phyloP scores from a whole-genome alignment of 2,113 vertebrate species.

The Poicephalus gulielmi region DNA sequence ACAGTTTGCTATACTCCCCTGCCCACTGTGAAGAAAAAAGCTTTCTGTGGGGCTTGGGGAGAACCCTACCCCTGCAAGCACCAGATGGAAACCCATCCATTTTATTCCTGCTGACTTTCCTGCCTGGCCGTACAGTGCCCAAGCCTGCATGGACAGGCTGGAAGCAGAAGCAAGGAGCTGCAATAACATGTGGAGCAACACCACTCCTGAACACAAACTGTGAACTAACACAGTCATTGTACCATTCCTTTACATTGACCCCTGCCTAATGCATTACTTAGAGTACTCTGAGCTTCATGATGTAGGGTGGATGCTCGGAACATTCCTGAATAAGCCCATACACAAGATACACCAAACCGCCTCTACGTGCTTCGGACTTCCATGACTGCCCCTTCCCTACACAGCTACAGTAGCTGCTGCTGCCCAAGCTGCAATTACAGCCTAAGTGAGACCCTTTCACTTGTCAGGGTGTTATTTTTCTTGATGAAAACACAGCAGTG shows the following conservation, averaged over 20 bases:
- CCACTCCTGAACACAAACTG: not conserved
- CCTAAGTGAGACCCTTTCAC: not conserved
- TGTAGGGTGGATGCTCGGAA: not conserved
- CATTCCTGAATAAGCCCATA: not conserved
- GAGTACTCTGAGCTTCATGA: not conserved
- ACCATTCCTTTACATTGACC: not conserved
- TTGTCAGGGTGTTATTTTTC: not conserved
- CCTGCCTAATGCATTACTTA: not conserved
- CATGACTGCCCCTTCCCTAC: not conserved
- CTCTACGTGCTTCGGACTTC: not conserved
- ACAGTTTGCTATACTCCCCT: accelerated
- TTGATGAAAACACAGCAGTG: not conserved
- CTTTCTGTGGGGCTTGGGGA: not conserved
- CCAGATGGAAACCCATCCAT: not conserved
- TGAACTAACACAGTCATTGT: accelerated
- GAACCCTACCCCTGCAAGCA: not conserved
- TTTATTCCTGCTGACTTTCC: not conserved
- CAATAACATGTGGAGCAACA: accelerated
- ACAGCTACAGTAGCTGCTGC: not conserved
- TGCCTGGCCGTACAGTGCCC: not conserved
- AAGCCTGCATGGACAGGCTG: too few species aligned
- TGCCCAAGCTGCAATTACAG: not conserved
- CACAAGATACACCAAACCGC: not conserved
- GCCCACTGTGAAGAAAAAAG: accelerated
- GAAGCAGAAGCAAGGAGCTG: not conserved